Evolutionary conservation across 2,888 invertebrate species (phyloP).

Genomic region (Arenicola marina): DNA sequence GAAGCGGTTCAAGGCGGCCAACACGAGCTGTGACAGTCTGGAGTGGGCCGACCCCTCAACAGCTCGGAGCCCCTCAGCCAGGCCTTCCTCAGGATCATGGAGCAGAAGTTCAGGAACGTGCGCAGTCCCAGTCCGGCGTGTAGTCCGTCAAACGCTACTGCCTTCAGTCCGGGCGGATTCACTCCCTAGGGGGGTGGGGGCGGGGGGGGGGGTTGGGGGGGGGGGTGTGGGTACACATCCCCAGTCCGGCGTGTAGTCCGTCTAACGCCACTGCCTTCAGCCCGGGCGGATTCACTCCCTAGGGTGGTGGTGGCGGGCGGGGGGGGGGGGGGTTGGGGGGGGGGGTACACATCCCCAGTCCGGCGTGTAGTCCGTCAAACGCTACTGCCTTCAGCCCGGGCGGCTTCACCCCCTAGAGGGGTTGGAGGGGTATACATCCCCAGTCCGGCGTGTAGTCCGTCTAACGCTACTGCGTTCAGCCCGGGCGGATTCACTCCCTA

Average conservation of each 20-base stretch:
- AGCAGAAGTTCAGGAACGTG: slow-evolving; percentile 46
- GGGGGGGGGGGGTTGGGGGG: no score
- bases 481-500: slow-evolving; percentile 32
- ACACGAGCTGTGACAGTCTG: background rate
- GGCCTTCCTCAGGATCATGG: slow-evolving; percentile 40
- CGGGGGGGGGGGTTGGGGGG: no score
- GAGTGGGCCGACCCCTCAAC: slow-evolving; percentile 14
- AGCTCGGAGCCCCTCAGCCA: slow-evolving; percentile 42
- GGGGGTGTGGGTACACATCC: no score
- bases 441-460: slow-evolving; percentile 35
- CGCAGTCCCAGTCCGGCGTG: slow-evolving; percentile 42
- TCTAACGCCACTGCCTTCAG: no score
- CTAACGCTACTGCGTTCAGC: slow-evolving; percentile 17
- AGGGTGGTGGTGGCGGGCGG: no score
- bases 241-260: no score
- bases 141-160: slow-evolving; percentile 17
- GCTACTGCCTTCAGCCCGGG: no score
- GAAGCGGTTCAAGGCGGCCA: slow-evolving; percentile 1
- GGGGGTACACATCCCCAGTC: no score
- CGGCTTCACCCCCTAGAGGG: no score
- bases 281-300: no score
- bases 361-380: no score
- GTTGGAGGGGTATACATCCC: slow-evolving; percentile 45
- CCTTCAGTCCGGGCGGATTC: slow-evolving; percentile 29
- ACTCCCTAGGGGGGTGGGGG: slow-evolving; percentile 20